Percentiles rank a stretch among this genome's conserved stretches.
Conservation (phyloP, 2,797 vertebrate genomes). For the Chelon auratus region DNA sequence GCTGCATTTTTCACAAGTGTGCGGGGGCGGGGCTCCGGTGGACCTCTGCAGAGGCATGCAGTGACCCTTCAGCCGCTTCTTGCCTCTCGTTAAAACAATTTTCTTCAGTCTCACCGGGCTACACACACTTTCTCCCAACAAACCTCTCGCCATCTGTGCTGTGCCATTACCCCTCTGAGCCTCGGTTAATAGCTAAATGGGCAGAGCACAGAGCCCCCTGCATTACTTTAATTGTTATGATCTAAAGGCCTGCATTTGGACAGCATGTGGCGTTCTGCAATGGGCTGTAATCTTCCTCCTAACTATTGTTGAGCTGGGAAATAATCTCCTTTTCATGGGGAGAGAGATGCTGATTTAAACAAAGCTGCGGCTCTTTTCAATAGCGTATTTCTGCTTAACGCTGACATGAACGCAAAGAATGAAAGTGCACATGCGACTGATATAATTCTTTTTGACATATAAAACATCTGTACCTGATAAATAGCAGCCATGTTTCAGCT, state of each 20-base stretch:
- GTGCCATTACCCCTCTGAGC: conserved; percentile 72
- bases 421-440: conserved; percentile 13
- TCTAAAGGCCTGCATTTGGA: conserved; percentile 65
- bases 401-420: conserved; percentile 5
- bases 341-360: conserved; percentile 54
- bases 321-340: conserved; percentile 70
- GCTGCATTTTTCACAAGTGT: conserved; percentile 61
- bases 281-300: conserved; percentile 72
- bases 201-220: conserved; percentile 45
- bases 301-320: conserved; percentile 67
- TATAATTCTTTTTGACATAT: not conserved
- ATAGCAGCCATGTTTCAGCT: conserved; percentile 21
- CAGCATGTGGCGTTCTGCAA: conserved; percentile 58
- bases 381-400: conserved; percentile 3
- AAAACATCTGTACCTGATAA: not conserved
- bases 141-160: conserved; percentile 76
- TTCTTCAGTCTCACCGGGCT: conserved; percentile 21
- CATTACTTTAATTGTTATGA: conserved; percentile 83
- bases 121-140: conserved; percentile 41
- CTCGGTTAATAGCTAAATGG: conserved; percentile 71
- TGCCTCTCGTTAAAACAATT: conserved; percentile 46
- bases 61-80: conserved; percentile 40
- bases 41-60: conserved; percentile 57
- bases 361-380: conserved; percentile 28
- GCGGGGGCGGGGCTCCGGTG: conserved; percentile 49